Evolutionary conservation across 2,113 vertebrate species (phyloP).

Genomic region (Zeus faber): DNA sequence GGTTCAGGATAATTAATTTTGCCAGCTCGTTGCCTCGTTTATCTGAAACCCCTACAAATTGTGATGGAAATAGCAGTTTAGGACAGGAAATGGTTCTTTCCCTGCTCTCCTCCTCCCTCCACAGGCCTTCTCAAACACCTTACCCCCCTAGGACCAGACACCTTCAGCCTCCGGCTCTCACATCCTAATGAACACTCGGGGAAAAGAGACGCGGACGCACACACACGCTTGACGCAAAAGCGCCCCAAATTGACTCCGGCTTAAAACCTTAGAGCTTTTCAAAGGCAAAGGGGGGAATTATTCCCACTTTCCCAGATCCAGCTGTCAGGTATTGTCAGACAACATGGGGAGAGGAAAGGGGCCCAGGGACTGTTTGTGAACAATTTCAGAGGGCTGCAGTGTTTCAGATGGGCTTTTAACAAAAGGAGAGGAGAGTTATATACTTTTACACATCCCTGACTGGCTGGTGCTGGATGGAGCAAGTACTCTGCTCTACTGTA

Average conservation of each 20-base stretch:
- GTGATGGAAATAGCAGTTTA: constrained; percentile 50
- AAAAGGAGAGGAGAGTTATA: constrained; percentile 38
- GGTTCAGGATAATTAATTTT: constrained; percentile 50
- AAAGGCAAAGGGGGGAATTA: constrained; percentile 51
- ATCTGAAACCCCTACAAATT: constrained; percentile 51
- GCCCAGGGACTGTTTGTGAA: constrained; percentile 47
- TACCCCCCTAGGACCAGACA: constrained; percentile 56
- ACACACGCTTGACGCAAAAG: constrained; percentile 47
- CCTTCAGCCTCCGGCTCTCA: constrained; percentile 63
- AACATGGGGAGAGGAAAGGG: constrained; percentile 45
- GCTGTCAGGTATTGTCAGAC: constrained; percentile 47
- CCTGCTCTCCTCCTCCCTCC: constrained; percentile 25
- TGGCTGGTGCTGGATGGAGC: constrained; percentile 13
- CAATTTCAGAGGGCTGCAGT: constrained; percentile 36
- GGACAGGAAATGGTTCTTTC: constrained; percentile 53
- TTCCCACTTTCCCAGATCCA: constrained; percentile 43
- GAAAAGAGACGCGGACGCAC: constrained; percentile 43
- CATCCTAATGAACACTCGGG: constrained; percentile 69
- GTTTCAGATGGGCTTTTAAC: constrained; percentile 49
- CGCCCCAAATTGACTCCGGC: constrained; percentile 52
- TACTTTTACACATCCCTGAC: constrained; percentile 32
- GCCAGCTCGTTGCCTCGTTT: constrained; percentile 35
- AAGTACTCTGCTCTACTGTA: constrained; percentile 2
- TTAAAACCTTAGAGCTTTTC: constrained; percentile 59
- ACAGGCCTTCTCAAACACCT: constrained; percentile 65